Percentiles rank a stretch among this genome's conserved stretches.
Conservation (phyloP, 30 jellyfish, hydroid and myxozoan genomes). For the Hydractinia symbiolongicarpus region DNA sequence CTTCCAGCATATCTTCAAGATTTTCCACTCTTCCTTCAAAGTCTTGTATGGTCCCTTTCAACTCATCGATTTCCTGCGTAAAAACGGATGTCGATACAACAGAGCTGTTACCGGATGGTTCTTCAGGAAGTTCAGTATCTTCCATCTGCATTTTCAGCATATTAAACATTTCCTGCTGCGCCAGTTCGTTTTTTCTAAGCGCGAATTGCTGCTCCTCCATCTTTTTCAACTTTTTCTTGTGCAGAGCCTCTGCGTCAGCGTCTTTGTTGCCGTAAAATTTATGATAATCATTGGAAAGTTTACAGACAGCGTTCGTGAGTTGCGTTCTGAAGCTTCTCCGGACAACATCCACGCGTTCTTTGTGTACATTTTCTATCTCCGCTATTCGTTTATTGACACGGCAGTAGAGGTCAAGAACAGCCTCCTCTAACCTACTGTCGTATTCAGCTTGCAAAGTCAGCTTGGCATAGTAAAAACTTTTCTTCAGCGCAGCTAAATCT, state of each 20-base stretch:
- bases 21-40: slow-evolving; percentile 57
- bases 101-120: slow-evolving; percentile 20
- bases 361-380: slow-evolving; percentile 62
- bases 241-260: slow-evolving; percentile 27
- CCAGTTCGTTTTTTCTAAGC: slow-evolving; percentile 42
- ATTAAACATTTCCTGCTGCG: slow-evolving; percentile 68
- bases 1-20: slow-evolving; percentile 48
- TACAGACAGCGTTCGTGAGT: slow-evolving; percentile 74
- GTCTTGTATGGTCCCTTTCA: slow-evolving; percentile 48
- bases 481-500: slow-evolving; percentile 60
- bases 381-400: slow-evolving; percentile 53
- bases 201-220: slow-evolving; percentile 35
- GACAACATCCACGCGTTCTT: slow-evolving; percentile 60
- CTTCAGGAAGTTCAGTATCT: slow-evolving; percentile 24
- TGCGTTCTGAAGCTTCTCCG: slow-evolving; percentile 89
- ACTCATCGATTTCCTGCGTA: slow-evolving; percentile 53
- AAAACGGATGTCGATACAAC: slow-evolving; percentile 14
- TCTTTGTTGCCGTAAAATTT: slow-evolving; percentile 45
- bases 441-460: slow-evolving; percentile 89
- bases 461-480: slow-evolving; percentile 62
- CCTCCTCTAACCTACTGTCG: slow-evolving; percentile 52
- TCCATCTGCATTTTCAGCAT: slow-evolving; percentile 68
- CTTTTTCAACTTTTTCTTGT: slow-evolving; percentile 43
- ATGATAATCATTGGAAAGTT: slow-evolving; percentile 70
- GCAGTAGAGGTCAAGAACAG: slow-evolving; percentile 65